phyloP scores from a whole-genome alignment of 2,888 invertebrate genomes.

The Laothoe populi region DNA sequence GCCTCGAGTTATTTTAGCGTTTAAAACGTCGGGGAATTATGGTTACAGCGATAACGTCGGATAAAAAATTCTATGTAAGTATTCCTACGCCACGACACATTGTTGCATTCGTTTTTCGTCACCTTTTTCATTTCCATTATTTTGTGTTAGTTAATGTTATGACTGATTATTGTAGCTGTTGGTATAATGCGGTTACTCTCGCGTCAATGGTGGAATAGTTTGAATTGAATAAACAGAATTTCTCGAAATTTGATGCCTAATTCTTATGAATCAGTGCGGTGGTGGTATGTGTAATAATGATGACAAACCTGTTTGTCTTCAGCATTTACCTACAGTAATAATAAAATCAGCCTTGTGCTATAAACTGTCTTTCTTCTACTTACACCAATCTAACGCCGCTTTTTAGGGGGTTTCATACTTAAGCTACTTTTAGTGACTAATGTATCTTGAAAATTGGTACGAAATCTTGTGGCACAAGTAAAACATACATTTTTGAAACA shows the following conservation, averaged over 20 bases:
- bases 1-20: conserved; percentile 34
- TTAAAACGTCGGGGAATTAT: conserved; percentile 30
- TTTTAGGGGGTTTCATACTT: too few species aligned
- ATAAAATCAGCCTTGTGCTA: too few species aligned
- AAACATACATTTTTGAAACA: too few species aligned
- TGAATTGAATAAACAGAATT: background rate
- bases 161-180: background rate
- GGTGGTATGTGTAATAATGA: conserved; percentile 4
- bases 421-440: too few species aligned
- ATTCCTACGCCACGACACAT: background rate
- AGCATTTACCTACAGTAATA: too few species aligned
- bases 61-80: background rate
- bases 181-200: background rate
- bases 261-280: background rate
- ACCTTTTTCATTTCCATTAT: background rate
- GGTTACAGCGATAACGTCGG: background rate
- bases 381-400: too few species aligned
- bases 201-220: background rate
- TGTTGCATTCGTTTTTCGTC: background rate
- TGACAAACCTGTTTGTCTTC: background rate
- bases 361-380: too few species aligned
- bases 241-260: background rate
- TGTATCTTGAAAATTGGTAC: too few species aligned
- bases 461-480: too few species aligned
- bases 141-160: background rate